Evolutionary conservation across 2,797 vertebrate species (phyloP).

Genomic region (Gobio occitaniae): DNA sequence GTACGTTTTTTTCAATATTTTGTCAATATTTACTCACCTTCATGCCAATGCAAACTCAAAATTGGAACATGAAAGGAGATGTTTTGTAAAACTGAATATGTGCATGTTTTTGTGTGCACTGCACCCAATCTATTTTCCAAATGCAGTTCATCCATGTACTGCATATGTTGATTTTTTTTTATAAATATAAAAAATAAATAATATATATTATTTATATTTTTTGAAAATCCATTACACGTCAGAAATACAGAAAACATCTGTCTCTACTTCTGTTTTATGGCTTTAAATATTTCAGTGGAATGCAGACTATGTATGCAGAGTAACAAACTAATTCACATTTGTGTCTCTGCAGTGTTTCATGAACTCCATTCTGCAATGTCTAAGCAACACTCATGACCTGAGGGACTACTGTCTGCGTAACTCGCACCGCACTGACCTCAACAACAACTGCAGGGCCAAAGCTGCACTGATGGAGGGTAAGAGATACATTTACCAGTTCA

Average conservation of each 20-base stretch:
- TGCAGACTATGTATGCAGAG: background rate
- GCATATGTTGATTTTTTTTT: background rate
- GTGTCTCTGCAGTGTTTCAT: conserved; percentile 90
- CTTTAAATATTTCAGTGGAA: background rate
- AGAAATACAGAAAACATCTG: background rate
- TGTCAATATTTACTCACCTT: background rate
- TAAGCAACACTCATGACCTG: conserved; percentile 94
- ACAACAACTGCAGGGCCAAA: conserved; percentile 81
- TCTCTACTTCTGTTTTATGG: background rate
- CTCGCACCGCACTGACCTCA: conserved; percentile 86
- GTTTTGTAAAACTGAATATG: background rate
- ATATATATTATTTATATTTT: too few species aligned
- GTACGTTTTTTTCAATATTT: conserved; percentile 75
- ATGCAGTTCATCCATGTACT: background rate
- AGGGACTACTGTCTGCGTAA: conserved; percentile 93
- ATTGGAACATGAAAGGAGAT: background rate
- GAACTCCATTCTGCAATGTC: conserved; percentile 98
- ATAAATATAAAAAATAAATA: too few species aligned
- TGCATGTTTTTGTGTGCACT: background rate
- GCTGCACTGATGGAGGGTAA: conserved; percentile 90
- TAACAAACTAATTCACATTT: background rate
- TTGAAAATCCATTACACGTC: background rate
- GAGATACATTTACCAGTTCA: background rate
- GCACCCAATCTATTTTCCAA: background rate
- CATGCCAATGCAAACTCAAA: background rate